Evolutionary conservation across 2,113 vertebrate species (phyloP).

Genomic region (Equus quagga): DNA sequence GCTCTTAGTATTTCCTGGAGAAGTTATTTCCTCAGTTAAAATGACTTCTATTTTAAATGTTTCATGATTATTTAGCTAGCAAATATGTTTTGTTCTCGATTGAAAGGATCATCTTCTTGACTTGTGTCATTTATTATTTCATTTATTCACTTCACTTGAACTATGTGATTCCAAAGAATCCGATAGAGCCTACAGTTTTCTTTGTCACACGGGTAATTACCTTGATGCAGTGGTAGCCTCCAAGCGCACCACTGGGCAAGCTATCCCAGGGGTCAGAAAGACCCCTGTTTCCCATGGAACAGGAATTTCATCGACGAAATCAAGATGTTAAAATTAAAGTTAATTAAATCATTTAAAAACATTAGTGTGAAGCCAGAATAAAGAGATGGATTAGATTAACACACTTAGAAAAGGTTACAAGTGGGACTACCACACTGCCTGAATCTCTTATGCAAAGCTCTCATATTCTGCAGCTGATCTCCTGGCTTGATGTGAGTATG

Average conservation of each 20-base stretch:
- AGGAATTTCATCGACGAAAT: neutral
- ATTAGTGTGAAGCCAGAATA: neutral
- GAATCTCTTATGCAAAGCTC: neutral
- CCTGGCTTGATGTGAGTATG: neutral
- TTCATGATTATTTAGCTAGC: neutral
- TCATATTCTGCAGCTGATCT: neutral
- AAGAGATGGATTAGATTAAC: neutral
- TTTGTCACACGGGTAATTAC: neutral
- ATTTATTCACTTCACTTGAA: neutral
- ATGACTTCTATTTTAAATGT: neutral
- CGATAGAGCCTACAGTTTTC: neutral
- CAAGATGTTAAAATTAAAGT: neutral
- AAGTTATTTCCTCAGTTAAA: neutral
- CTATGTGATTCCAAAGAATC: neutral
- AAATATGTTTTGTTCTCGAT: neutral
- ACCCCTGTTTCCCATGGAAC: neutral
- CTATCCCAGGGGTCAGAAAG: neutral
- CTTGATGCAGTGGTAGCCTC: neutral
- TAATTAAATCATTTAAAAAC: neutral
- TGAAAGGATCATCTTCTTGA: neutral
- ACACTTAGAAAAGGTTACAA: neutral
- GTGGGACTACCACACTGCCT: neutral
- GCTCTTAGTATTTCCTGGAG: neutral
- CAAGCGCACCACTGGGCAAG: neutral
- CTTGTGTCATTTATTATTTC: neutral